A percentile compares a stretch with the other conserved stretches of the same genome.
These are phyloP conservation scores for Acridotheres tristis DNA, from an alignment of 2,797 vertebrate genomes.

Conservation along the genomic window DNA sequence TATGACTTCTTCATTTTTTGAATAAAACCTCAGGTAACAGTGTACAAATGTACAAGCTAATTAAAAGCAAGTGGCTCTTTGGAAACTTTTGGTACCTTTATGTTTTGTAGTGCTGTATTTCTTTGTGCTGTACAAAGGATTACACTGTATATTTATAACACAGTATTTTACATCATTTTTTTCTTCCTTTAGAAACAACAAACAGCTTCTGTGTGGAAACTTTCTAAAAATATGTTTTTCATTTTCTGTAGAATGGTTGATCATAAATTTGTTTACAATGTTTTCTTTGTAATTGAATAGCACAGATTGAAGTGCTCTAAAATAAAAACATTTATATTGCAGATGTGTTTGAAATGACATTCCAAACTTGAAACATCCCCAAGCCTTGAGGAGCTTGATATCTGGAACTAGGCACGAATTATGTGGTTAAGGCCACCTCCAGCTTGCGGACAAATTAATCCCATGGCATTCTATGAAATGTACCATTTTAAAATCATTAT, in stretches of 20 bases:
- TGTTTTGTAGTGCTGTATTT: conserved; percentile 18
- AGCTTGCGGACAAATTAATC: background rate
- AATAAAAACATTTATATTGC: conserved; percentile 24
- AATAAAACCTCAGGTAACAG: conserved; percentile 29
- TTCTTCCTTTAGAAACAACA: conserved; percentile 34
- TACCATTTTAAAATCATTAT: background rate
- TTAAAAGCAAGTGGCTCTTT: conserved; percentile 25
- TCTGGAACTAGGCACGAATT: background rate
- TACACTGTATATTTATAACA: conserved; percentile 26
- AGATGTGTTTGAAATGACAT: conserved; percentile 41
- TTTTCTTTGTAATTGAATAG: conserved; percentile 53
- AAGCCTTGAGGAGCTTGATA: background rate
- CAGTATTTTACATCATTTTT: conserved; percentile 32
- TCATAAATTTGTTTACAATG: conserved; percentile 49
- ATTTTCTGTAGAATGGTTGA: conserved; percentile 41
- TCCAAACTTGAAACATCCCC: conserved; percentile 9
- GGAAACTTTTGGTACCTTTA: conserved; percentile 35
- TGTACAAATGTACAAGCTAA: conserved; percentile 9
- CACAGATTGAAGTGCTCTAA: conserved; percentile 37
- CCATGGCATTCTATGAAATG: background rate
- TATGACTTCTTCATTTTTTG: conserved; percentile 7
- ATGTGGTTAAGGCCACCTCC: background rate
- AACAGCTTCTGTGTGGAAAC: conserved; percentile 29
- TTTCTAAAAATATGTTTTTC: conserved; percentile 43
- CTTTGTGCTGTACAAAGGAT: background rate